These are phyloP conservation scores for Pelobates cultripes DNA, from an alignment of 2,797 vertebrate species.

Conservation along the genomic window DNA sequence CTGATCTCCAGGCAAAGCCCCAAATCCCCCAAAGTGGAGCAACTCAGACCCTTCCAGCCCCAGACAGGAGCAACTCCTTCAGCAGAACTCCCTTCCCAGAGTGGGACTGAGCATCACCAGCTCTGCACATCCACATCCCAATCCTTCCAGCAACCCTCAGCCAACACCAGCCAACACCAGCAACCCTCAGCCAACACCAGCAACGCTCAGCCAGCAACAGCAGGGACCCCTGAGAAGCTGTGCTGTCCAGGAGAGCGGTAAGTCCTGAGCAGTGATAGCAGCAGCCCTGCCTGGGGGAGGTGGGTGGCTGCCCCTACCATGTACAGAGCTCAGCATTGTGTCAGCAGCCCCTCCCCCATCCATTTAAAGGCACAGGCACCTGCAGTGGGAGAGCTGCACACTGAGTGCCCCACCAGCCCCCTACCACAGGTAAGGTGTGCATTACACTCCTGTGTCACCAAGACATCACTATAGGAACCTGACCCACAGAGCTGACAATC, in stretches of 20 bases:
- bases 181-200: too few relatives aligned
- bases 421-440: not conserved
- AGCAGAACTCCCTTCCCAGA: not conserved
- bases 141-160: too few relatives aligned
- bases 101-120: too few relatives aligned
- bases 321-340: slow-evolving; percentile 46
- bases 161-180: too few relatives aligned
- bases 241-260: too few relatives aligned
- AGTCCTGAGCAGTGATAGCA: too few relatives aligned
- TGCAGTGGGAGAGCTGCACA: not conserved
- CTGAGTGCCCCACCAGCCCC: not conserved
- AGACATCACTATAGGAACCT: not conserved
- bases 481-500: not conserved
- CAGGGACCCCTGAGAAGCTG: not conserved
- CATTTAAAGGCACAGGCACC: slow-evolving; percentile 53
- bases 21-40: not conserved
- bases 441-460: not conserved
- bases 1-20: not conserved
- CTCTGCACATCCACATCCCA: too few relatives aligned
- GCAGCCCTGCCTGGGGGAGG: too few relatives aligned
- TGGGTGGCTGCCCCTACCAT: not conserved
- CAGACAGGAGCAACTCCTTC: not conserved
- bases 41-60: not conserved
- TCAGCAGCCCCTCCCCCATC: slow-evolving; percentile 34
- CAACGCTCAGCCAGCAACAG: not conserved